Conservation (phyloP, 1,140 invertebrate genomes). For the Papilio helenus region DNA sequence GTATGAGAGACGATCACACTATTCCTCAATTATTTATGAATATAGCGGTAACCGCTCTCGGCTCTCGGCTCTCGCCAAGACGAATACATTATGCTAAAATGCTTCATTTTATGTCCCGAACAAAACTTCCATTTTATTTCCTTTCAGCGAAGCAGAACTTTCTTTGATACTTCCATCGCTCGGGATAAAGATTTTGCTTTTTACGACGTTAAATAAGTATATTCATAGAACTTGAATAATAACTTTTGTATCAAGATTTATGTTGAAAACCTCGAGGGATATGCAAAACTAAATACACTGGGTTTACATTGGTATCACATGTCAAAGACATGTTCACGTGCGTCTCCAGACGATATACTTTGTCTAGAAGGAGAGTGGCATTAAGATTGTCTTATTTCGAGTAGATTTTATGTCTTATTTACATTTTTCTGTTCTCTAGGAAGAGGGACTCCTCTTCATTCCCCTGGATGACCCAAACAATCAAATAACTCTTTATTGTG, state of each 20-base stretch:
- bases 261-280: background rate
- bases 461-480: too few relatives aligned
- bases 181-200: slow-evolving; percentile 20
- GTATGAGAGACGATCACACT: slow-evolving; percentile 17
- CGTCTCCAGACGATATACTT: too few relatives aligned
- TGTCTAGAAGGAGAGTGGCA: too few relatives aligned
- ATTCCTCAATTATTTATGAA: slow-evolving; percentile 23
- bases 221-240: slow-evolving; percentile 9
- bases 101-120: slow-evolving; percentile 30
- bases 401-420: too few relatives aligned
- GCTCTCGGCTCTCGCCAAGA: background rate
- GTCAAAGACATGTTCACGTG: too few relatives aligned
- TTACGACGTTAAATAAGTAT: slow-evolving; percentile 1
- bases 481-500: too few relatives aligned
- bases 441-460: too few relatives aligned
- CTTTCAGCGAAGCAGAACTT: slow-evolving; percentile 19
- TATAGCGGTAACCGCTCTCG: background rate
- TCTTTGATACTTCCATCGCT: slow-evolving; percentile 9
- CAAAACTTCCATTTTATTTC: slow-evolving; percentile 32
- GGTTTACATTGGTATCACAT: background rate
- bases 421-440: too few relatives aligned
- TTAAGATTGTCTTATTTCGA: too few relatives aligned
- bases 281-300: background rate
- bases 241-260: background rate
- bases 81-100: slow-evolving; percentile 32